A percentile compares a stretch with the other conserved stretches of the same genome.
Evolutionary conservation across 2,113 vertebrate genomes (phyloP).

Genomic region (Gnathonemus echidnorhynchus): DNA sequence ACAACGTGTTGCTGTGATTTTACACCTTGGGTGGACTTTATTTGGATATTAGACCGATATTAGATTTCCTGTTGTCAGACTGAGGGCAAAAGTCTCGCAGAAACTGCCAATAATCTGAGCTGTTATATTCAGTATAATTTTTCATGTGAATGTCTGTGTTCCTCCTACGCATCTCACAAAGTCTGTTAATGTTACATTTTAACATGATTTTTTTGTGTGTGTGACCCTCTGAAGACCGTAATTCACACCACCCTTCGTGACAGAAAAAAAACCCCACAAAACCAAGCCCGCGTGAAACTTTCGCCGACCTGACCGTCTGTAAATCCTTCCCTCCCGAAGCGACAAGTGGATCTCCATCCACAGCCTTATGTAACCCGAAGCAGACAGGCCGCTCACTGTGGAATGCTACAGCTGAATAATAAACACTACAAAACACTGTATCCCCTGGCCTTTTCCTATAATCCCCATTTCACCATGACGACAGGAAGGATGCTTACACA

Average conservation of each 20-base stretch:
- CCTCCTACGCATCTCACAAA: background rate
- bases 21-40: background rate
- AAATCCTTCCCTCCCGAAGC: background rate
- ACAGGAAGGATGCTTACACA: background rate
- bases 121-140: background rate
- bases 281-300: background rate
- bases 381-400: background rate
- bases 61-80: background rate
- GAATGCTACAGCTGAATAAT: conserved; percentile 5
- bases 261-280: background rate
- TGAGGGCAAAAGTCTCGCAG: background rate
- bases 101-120: background rate
- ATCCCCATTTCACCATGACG: background rate
- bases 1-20: background rate
- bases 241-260: background rate
- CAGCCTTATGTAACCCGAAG: background rate
- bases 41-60: background rate
- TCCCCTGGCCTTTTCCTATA: background rate
- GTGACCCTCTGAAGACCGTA: background rate
- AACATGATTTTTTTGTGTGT: background rate
- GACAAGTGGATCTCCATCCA: conserved; percentile 10
- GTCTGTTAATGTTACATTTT: background rate
- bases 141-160: background rate
- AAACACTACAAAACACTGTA: conserved; percentile 6
- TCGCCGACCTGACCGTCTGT: too few species aligned